Evolutionary conservation across 2,113 vertebrate species (phyloP).

Genomic region (Ibidorhyncha struthersii): DNA sequence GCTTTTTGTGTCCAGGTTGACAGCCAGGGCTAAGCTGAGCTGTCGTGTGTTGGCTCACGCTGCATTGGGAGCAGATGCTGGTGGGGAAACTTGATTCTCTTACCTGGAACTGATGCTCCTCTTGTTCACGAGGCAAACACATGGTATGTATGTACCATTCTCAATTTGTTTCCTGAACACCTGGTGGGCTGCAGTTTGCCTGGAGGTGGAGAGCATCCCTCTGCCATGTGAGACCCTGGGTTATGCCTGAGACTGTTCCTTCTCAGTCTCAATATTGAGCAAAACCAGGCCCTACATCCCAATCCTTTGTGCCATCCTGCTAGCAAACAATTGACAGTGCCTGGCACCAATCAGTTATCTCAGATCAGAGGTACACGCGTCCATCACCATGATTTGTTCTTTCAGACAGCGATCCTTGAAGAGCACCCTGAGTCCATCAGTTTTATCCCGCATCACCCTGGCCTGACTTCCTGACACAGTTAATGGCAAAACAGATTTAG

Average conservation of each 20-base stretch:
- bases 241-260: background rate
- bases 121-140: background rate
- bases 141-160: accelerated
- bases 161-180: background rate
- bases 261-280: background rate
- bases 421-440: background rate
- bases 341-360: background rate
- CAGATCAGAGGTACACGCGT: accelerated
- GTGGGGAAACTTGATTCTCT: background rate
- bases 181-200: background rate
- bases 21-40: background rate
- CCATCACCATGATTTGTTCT: background rate
- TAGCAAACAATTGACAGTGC: background rate
- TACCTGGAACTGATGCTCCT: background rate
- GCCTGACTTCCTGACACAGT: background rate
- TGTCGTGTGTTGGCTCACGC: background rate
- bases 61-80: background rate
- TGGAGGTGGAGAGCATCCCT: background rate
- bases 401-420: background rate
- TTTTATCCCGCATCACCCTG: background rate
- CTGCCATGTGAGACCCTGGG: background rate
- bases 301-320: background rate
- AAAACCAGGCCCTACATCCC: background rate
- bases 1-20: background rate
- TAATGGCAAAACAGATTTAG: background rate